Conservation (phyloP, 2,888 invertebrate species). For the Cybosia mesomella region DNA sequence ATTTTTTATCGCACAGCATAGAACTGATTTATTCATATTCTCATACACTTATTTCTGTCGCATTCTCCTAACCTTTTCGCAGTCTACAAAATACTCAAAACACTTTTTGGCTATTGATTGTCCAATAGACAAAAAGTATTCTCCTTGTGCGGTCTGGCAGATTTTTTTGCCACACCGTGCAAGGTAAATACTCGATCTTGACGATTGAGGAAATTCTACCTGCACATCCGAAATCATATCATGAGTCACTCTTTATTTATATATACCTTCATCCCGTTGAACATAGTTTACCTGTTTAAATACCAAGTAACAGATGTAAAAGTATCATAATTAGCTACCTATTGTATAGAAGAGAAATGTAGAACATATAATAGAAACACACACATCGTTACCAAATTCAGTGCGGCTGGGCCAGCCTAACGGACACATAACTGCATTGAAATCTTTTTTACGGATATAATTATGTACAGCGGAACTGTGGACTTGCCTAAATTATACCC, state of each 20-base stretch:
- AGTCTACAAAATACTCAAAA: too few species aligned
- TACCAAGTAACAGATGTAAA: neutral
- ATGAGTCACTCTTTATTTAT: too few species aligned
- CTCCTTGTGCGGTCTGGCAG: neutral
- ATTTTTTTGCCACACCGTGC: neutral
- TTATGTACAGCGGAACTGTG: neutral
- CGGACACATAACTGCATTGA: neutral
- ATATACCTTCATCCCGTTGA: too few species aligned
- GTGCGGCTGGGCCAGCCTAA: too few species aligned
- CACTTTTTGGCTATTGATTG: too few species aligned
- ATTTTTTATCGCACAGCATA: too few species aligned
- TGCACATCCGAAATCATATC: neutral
- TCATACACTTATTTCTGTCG: too few species aligned
- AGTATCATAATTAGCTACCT: neutral
- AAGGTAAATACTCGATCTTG: neutral
- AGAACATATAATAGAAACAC: neutral
- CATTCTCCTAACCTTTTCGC: too few species aligned
- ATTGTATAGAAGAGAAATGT: neutral
- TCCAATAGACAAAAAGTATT: neutral
- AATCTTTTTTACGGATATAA: neutral
- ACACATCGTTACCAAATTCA: too few species aligned
- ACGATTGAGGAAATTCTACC: neutral
- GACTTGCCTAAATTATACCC: neutral
- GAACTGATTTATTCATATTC: too few species aligned
- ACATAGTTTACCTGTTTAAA: too few species aligned